Percentiles rank a stretch among this genome's conserved stretches.
These are phyloP conservation scores for Urocynchramus pylzowi DNA, from an alignment of 2,113 vertebrate species.

Conservation along the genomic window DNA sequence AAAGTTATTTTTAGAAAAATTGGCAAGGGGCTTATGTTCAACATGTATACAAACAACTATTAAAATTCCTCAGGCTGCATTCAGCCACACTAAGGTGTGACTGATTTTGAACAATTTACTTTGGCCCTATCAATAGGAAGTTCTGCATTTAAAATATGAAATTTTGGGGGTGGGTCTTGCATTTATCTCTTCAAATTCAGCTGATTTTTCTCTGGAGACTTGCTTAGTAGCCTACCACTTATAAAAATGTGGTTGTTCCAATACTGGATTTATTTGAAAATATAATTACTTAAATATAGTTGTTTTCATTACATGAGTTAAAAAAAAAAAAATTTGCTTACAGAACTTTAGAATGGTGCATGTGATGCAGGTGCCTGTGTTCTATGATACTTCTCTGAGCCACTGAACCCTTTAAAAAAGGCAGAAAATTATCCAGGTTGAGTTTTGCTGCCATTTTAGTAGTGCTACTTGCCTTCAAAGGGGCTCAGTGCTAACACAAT, in stretches of 20 bases:
- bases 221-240: background rate
- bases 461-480: background rate
- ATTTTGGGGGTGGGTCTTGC: background rate
- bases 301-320: background rate
- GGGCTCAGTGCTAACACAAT: background rate
- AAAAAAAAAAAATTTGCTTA: background rate
- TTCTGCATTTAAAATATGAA: background rate
- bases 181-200: background rate
- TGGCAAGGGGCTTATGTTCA: background rate
- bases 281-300: background rate
- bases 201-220: background rate
- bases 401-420: background rate
- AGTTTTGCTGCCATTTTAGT: background rate
- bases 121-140: background rate
- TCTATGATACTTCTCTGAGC: background rate
- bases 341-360: background rate
- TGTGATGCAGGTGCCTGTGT: background rate
- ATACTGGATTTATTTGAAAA: background rate
- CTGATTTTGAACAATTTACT: background rate
- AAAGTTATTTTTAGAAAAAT: constrained; percentile 8
- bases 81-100: background rate
- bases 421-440: background rate
- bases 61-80: background rate
- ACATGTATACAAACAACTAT: background rate
- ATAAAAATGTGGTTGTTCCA: background rate